Evolutionary conservation across 2,113 vertebrate species (phyloP).

Genomic region (Gnathonemus longibarbis): DNA sequence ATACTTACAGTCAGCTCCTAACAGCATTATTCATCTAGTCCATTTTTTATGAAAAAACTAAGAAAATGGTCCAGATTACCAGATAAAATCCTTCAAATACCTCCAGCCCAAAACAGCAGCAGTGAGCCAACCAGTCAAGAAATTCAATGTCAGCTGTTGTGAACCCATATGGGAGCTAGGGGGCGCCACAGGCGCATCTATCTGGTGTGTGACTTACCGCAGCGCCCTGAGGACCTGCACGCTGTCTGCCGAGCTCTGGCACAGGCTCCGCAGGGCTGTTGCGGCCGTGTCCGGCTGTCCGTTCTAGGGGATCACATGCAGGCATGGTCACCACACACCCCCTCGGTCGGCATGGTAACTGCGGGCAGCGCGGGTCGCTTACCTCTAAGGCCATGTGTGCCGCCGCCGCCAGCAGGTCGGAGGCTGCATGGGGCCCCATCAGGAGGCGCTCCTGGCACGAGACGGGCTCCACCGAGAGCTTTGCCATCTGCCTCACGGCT

Average conservation of each 20-base stretch:
- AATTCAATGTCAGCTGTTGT: background rate
- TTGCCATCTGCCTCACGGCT: conserved; percentile 61
- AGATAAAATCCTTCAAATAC: background rate
- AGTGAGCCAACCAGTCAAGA: background rate
- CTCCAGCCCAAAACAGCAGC: background rate
- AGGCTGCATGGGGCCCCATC: conserved; percentile 50
- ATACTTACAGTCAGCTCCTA: background rate
- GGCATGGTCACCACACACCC: background rate
- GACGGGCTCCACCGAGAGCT: conserved; percentile 42
- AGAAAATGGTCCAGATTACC: background rate
- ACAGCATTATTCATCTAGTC: background rate
- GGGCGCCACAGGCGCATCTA: background rate
- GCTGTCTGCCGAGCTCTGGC: conserved; percentile 63
- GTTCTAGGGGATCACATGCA: conserved; percentile 59
- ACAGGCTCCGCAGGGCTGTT: conserved; percentile 74
- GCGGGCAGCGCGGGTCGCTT: conserved; percentile 1
- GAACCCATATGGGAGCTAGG: background rate
- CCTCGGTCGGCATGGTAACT: background rate
- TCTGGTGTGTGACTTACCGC: conserved; percentile 58
- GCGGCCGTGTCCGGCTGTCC: conserved; percentile 63
- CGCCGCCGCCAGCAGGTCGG: conserved; percentile 68
- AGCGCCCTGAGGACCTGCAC: conserved; percentile 66
- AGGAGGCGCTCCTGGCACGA: conserved; percentile 43
- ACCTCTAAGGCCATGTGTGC: conserved; percentile 86
- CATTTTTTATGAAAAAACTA: background rate